phyloP scores from a whole-genome alignment of 2,113 vertebrate species.

The Scatophagus argus region DNA sequence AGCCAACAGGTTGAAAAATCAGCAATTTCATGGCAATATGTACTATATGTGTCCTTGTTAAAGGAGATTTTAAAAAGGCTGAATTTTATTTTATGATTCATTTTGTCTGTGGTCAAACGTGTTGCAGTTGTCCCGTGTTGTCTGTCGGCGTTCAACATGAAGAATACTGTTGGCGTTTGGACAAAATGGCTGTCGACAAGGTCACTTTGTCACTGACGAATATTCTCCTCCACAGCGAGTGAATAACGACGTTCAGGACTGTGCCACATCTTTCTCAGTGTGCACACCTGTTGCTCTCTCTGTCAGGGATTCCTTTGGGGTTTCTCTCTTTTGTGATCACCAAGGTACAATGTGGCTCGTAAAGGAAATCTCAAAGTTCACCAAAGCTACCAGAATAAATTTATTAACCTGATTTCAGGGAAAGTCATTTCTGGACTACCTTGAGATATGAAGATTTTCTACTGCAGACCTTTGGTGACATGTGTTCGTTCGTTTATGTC shows the following conservation, averaged over 20 bases:
- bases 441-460: neutral
- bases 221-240: neutral
- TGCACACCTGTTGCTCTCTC: neutral
- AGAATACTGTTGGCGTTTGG: slow-evolving; percentile 4
- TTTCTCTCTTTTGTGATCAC: neutral
- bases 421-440: neutral
- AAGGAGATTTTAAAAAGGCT: no score
- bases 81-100: no score
- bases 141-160: slow-evolving; percentile 14
- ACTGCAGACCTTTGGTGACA: neutral
- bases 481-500: no score
- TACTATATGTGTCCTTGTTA: no score
- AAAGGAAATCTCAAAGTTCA: neutral
- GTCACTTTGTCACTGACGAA: neutral
- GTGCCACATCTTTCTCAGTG: neutral
- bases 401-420: neutral
- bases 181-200: neutral
- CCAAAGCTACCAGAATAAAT: neutral
- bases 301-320: neutral
- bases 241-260: no score
- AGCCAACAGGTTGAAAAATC: no score
- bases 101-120: slow-evolving; percentile 24
- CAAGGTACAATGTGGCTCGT: neutral
- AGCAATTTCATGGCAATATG: no score
- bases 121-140: neutral